Conservation (phyloP, 2,113 vertebrate genomes). For the Astur gentilis region DNA sequence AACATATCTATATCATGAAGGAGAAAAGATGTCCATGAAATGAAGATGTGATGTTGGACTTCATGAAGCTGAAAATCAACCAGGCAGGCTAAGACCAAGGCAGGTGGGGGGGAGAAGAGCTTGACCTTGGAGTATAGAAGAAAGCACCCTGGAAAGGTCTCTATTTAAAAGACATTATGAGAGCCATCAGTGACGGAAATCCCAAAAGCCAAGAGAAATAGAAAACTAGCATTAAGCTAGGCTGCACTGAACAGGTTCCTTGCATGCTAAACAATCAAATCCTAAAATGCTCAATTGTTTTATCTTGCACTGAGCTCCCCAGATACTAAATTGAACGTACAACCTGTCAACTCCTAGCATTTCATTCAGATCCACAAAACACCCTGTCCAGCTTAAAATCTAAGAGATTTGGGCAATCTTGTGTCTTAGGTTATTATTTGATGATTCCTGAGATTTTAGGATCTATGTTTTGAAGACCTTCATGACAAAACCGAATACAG, state of each 20-base stretch:
- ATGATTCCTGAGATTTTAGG: neutral
- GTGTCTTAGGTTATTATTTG: neutral
- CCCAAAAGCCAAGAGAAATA: neutral
- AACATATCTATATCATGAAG: neutral
- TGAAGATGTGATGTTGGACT: neutral
- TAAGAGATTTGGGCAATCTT: neutral
- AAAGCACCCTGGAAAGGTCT: neutral
- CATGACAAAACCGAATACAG: neutral
- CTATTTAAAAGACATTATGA: neutral
- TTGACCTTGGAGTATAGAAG: neutral
- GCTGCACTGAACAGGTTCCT: neutral
- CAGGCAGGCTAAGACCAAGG: neutral
- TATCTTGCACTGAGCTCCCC: neutral
- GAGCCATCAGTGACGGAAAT: neutral
- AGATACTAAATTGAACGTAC: neutral
- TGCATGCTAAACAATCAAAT: neutral
- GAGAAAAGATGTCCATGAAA: neutral
- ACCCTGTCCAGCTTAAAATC: neutral
- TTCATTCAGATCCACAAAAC: neutral
- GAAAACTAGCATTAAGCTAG: neutral
- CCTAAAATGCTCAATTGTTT: neutral
- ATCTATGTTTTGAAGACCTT: neutral
- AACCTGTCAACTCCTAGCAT: neutral
- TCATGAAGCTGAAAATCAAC: neutral
- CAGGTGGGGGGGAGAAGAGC: fast-evolving